Evolutionary conservation across 1,140 invertebrate genomes (phyloP), one percentile per base, ranked within the genome.

Genomic region (Pseudomyrmex dendroicus): DNA sequence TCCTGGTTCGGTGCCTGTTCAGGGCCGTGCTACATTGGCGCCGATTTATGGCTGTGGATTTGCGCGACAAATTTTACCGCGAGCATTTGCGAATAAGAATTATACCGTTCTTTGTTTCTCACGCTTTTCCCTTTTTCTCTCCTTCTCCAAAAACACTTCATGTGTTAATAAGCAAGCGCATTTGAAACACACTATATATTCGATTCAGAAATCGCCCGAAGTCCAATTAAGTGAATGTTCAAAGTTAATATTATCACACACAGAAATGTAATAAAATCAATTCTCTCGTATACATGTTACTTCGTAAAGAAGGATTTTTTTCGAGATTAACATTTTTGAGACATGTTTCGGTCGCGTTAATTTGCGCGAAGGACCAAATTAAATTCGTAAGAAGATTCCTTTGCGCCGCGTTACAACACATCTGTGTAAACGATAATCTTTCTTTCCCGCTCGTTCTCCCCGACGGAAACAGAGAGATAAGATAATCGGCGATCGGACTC

Each of bases 31-130:
- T 57, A 20, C 82, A 50, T 85, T 72, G 50, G 44, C 78, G 61
- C 68, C 87, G 84, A 90, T 90, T 90, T 90, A 90, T 84, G 35
- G 67, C 76, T 74, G 54, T 50, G 20, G 78, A 85, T 90, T 86
- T 74, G 85, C 73, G 73, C 89, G 85, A 89, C 84, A 86, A 89
- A 90, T 90, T 90, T 88, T 87, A 88, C 77, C 73, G 84, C 84
- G 67, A 86, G 78, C 67, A 82, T 82, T 84, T 76, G 66, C 66
- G 77, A 20, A 78, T 72, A 10, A 25, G 72, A 25, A 5, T 35
- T 63, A 35, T 61, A 56, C n/a, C 15, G 59, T 73, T 73, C 35
- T 35, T 35, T 0, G 35, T 35, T 35, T 35, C 35, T 35, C 35
- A 35, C 35, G 35, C 4, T 62, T 52, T 56, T 82, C 12, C 35